A percentile compares a stretch with the other conserved stretches of the same genome.
Evolutionary conservation across 2,113 vertebrate genomes (phyloP).

Genomic region (Gasterosteus nipponicus): DNA sequence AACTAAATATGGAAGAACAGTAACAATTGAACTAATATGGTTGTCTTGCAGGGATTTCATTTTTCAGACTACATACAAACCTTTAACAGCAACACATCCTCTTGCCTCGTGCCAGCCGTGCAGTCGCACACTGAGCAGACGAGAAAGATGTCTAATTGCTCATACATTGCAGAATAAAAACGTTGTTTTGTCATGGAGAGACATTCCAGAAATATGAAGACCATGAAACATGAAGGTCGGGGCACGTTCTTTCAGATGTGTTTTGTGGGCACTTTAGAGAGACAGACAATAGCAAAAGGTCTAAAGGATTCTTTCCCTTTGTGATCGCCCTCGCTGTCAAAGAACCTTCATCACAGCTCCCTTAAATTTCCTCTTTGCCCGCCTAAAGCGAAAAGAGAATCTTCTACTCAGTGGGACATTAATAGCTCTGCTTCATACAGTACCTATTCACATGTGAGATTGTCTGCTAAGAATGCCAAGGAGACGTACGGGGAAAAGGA

Average conservation of each 20-base stretch:
- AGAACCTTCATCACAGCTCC: conserved; percentile 9
- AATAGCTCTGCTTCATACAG: conserved; percentile 48
- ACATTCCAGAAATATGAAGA: conserved; percentile 7
- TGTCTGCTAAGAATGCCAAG: conserved; percentile 35
- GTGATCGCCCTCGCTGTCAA: background rate
- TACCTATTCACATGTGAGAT: conserved; percentile 48
- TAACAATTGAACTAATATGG: background rate
- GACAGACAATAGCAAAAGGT: conserved; percentile 3
- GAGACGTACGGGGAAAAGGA: conserved; percentile 52
- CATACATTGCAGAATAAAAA: conserved; percentile 10
- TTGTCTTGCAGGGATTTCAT: background rate
- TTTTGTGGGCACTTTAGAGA: background rate
- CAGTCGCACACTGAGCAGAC: conserved; percentile 8
- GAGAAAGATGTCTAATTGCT: conserved; percentile 24
- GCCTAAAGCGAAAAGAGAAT: conserved; percentile 6
- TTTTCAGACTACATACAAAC: background rate
- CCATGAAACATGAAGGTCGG: conserved; percentile 7
- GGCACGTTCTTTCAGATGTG: conserved; percentile 3
- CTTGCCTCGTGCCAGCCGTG: conserved; percentile 9
- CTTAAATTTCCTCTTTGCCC: background rate
- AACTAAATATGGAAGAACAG: background rate
- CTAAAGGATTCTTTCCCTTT: conserved; percentile 3
- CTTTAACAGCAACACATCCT: background rate
- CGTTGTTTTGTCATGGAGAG: conserved; percentile 6
- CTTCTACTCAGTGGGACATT: conserved; percentile 36